These are phyloP conservation scores for Tinea semifulvella DNA, from an alignment of 2,888 invertebrate genomes.

Conservation along the genomic window DNA sequence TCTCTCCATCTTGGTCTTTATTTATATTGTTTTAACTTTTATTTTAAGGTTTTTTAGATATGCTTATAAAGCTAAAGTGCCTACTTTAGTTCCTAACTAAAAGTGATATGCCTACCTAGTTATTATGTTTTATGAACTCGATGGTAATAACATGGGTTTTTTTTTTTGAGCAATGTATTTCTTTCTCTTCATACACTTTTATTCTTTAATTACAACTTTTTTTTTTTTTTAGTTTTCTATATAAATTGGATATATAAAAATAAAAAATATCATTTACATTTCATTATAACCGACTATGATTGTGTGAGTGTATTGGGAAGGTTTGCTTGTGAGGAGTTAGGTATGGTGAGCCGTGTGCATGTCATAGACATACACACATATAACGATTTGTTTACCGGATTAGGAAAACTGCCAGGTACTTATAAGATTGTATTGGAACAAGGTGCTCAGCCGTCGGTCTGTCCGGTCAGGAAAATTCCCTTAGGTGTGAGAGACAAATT, in stretches of 20 bases:
- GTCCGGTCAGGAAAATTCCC: constrained; percentile 20
- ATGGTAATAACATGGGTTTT: no score
- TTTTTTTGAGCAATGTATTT: no score
- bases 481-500: constrained; percentile 21
- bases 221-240: no score
- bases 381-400: constrained; percentile 17
- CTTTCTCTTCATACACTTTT: no score
- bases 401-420: constrained; percentile 17
- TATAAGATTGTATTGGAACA: constrained; percentile 15
- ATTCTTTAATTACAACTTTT: no score
- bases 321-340: constrained; percentile 12
- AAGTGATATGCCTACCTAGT: no score
- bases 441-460: constrained; percentile 9
- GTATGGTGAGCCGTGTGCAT: constrained; percentile 13
- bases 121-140: no score
- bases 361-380: constrained; percentile 11
- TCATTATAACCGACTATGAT: constrained; percentile 9
- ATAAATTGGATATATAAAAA: constrained; percentile 15
- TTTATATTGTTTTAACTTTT: no score
- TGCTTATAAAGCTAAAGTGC: no score
- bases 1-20: no score
- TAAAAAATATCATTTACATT: constrained; percentile 14
- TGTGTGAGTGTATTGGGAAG: constrained; percentile 18
- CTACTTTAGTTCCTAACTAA: no score
- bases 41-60: no score